Base-by-base conservation (phyloP, 2,797 vertebrate genomes). In the Anguilla marmorata region DNA sequence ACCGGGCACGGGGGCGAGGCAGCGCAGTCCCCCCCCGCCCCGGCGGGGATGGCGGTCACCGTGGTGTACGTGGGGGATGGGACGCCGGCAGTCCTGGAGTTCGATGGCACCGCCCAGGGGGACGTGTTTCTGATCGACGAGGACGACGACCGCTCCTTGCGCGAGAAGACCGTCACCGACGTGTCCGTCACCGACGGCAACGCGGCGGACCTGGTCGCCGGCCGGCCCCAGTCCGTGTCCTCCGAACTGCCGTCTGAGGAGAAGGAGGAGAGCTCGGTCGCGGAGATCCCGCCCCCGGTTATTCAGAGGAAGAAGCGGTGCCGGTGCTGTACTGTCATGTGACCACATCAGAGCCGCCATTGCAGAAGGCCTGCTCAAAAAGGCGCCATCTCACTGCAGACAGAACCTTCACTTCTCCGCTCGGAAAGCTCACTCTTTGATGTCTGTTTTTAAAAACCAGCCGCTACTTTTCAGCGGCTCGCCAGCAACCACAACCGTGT, bases 141-240 rank as follows among this genome's bases (percentile, higher is more conserved):
- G 90, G 97, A 99, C 0, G 98, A 98, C 0, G 98, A 99, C 92
- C 98, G 98, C 96, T 99, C 98, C 0, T 87, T 99, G 41, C 93
- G 98, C 58, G 98, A 99, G 96, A 98, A 98, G 94, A 99, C 98
- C 0, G 98, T 99, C 90, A 98, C 97, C 0, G 98, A 99, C 0
- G 80, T 98, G 90, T 97, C 97, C 12, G 95, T 97, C 11, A 96
- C 97, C 92, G 97, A 98, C 0, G 97, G 98, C 14, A 98, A 96
- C 0, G 98, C 98, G 0, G 98, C 98, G 0, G 97, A 99, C 91
- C 95, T 99, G 76, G 98, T 99, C 93, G 97, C 97, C 50, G 97
- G 97, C 69, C 95, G 97, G 93, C 94, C 96, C 0, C 14, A 96
- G 91, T 97, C 97, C 0, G 96, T 97, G 86, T 98, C 96, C 0